Base-by-base conservation (phyloP, 2,888 invertebrate species). In the Chromoteleia sp. region DNA sequence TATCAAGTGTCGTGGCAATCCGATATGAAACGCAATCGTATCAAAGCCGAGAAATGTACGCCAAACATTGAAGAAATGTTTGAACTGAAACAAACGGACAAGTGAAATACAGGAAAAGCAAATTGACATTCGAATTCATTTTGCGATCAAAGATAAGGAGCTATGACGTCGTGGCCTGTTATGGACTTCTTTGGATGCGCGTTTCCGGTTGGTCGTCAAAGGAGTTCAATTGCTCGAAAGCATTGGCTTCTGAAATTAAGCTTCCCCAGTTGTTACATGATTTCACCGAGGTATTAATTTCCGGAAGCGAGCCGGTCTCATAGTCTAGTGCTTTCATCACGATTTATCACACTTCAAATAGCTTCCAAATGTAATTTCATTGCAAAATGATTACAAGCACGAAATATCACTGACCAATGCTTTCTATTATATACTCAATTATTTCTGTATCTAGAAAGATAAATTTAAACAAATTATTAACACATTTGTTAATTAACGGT, bases 261-360 rank as follows among this genome's bases (percentile, higher is more conserved):
- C 48, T 63, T 63, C 21, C 15, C 21, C n/a, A 39, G 65, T 65
- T 65, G 65, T 65, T 63, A 63, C 33, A 25, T 30, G 17, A 48
- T 63, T 48, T 63, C 48, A 63, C 63, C 12, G 48, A 45, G 63
- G 48, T 63, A 48, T 63, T 63, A 65, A 50, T 65, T 25, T 52
- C 12, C 25, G 21, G 25, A 52, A 50, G 21, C 21, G 30, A 45
- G 15, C 14, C 52, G 6, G 6, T 50, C 50, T 29, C 43, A 65
- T 65, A 39, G 36, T 19, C 25, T 19, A 15, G 1, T 50, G 65
- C 65, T 65, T 21, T 15, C 14, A 7, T 8, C 10, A n/a, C 17
- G 39, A 65, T 50, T 65, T 52, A 65, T 65, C 52, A 50, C 50
- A 52, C 39, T 39, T 65, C 39, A 36, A 65, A 50, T 50, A 50